Conservation (phyloP, 2,888 invertebrate genomes). For the Ceraclea dissimilis region DNA sequence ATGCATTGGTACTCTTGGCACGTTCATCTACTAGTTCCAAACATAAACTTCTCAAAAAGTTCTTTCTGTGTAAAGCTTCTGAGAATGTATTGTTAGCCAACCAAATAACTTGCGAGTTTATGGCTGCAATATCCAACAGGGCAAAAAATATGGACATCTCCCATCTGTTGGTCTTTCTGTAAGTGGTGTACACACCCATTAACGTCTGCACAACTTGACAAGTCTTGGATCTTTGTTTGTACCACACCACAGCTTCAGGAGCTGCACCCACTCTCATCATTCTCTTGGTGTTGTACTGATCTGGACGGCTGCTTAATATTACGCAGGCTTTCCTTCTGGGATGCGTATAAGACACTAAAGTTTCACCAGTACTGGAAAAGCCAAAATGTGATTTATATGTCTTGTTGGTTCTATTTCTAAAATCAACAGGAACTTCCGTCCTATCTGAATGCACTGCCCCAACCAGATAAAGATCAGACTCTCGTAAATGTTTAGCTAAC, state of each 20-base stretch:
- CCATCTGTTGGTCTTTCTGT: conserved; percentile 44
- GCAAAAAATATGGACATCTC: conserved; percentile 40
- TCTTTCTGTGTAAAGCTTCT: conserved; percentile 29
- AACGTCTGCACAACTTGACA: conserved; percentile 41
- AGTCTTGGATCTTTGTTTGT: conserved; percentile 38
- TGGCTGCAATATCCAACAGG: conserved; percentile 39
- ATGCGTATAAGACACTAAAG: conserved; percentile 37
- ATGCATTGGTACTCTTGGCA: conserved; percentile 10
- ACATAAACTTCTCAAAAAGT: conserved; percentile 38
- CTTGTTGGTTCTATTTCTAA: conserved; percentile 36
- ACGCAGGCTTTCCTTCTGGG: conserved; percentile 35
- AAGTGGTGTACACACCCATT: conserved; percentile 43
- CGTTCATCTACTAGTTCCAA: conserved; percentile 33
- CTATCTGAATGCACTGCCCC: conserved; percentile 36
- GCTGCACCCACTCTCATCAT: conserved; percentile 30
- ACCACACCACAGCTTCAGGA: conserved; percentile 33
- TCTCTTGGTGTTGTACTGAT: conserved; percentile 36
- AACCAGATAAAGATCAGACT: conserved; percentile 34
- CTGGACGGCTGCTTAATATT: conserved; percentile 38
- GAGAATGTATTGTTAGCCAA: conserved; percentile 31
- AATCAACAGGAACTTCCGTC: conserved; percentile 38
- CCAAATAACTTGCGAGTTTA: conserved; percentile 45
- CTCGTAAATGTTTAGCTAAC: conserved; percentile 33
- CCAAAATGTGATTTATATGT: conserved; percentile 34
- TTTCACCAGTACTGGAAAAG: conserved; percentile 35